Percentiles rank a stretch among this genome's conserved stretches.
Evolutionary conservation across 2,113 vertebrate genomes (phyloP).

Genomic region (Hucho hucho): DNA sequence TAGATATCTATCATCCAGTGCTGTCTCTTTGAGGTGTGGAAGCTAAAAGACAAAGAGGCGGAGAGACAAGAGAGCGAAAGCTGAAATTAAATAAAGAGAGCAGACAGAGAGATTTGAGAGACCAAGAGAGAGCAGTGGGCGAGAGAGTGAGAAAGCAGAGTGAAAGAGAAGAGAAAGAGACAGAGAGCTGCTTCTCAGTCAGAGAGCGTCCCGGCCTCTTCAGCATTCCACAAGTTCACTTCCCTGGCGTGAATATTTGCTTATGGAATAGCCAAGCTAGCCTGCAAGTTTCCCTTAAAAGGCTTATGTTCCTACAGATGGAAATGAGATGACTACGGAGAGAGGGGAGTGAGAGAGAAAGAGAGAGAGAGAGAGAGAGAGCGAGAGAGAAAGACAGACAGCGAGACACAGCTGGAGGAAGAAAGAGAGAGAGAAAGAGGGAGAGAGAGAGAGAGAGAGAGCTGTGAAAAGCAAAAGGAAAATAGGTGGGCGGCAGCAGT

Average conservation of each 20-base stretch:
- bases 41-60: neutral
- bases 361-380: neutral
- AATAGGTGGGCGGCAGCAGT: no score
- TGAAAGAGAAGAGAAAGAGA: no score
- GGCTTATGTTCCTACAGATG: slow-evolving; percentile 20
- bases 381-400: neutral
- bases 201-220: slow-evolving; percentile 14
- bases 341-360: neutral
- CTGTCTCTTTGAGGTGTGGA: slow-evolving; percentile 5
- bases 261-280: slow-evolving; percentile 8
- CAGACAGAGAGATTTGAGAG: no score
- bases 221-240: no score
- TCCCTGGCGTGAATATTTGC: slow-evolving; percentile 25
- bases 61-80: neutral
- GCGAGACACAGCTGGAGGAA: neutral
- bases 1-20: no score
- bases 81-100: neutral
- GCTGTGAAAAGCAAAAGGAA: no score
- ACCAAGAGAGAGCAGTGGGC: neutral
- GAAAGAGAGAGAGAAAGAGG: neutral
- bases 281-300: slow-evolving; percentile 31
- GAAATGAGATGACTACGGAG: slow-evolving; percentile 8
- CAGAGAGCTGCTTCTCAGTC: neutral
- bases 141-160: neutral
- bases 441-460: neutral